Percentiles rank a stretch among this genome's conserved stretches.
Conservation (phyloP, 2,113 vertebrate genomes). For the Numenius arquata region DNA sequence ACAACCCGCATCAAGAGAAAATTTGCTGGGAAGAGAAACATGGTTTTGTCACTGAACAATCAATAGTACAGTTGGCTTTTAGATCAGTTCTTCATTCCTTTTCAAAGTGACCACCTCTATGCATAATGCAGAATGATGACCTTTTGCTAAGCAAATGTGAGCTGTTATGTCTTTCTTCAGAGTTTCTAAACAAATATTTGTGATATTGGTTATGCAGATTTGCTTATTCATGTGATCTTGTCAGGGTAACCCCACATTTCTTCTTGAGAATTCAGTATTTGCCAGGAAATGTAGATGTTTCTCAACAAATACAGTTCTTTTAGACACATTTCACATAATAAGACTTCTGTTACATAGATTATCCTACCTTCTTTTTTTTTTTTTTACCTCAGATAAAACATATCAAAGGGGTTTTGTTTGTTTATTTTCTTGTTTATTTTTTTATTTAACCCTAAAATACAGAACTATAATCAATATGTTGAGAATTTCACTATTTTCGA, state of each 20-base stretch:
- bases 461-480: not conserved
- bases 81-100: not conserved
- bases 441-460: not conserved
- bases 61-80: not conserved
- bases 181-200: constrained; percentile 4
- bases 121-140: not conserved
- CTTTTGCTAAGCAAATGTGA: not conserved
- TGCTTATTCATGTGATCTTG: not conserved
- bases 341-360: not conserved
- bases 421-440: not conserved
- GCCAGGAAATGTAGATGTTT: not conserved
- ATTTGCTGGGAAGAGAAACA: not conserved
- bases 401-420: not conserved
- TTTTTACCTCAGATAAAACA: not conserved
- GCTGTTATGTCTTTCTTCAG: not conserved
- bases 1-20: not conserved
- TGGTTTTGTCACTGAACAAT: not conserved
- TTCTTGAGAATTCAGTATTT: not conserved
- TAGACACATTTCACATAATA: not conserved
- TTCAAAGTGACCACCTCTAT: not conserved
- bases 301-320: not conserved
- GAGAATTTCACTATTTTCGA: not conserved
- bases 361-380: not conserved
- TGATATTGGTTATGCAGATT: not conserved
- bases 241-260: not conserved